Conservation (phyloP, 2,113 vertebrate species). For the Hemiscyllium ocellatum region DNA sequence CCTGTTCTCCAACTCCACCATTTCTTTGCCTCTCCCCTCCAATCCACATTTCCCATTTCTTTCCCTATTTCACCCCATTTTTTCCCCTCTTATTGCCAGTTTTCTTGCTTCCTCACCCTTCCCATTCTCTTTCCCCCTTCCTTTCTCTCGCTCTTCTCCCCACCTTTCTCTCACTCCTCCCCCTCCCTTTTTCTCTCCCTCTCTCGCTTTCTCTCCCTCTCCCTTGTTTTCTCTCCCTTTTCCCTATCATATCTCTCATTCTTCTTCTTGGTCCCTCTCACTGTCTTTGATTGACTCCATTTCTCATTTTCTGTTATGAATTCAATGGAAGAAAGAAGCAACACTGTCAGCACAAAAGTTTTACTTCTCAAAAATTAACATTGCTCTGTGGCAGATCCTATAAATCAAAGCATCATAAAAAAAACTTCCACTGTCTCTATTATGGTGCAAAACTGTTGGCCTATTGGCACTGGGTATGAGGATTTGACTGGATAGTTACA, state of each 20-base stretch:
- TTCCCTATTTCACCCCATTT: neutral
- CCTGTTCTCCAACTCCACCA: neutral
- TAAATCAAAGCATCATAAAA: neutral
- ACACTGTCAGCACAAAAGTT: neutral
- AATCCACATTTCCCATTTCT: neutral
- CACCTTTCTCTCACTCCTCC: slow-evolving; percentile 29
- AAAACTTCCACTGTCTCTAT: neutral
- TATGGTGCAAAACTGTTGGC: neutral
- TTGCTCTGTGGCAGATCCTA: neutral
- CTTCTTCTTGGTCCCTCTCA: slow-evolving; percentile 40
- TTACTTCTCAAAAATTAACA: neutral
- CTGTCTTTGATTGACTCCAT: neutral
- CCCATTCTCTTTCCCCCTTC: neutral
- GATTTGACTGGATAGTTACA: neutral
- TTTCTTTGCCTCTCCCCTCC: neutral
- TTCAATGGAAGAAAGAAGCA: neutral
- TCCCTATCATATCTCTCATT: neutral
- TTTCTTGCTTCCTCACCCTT: neutral
- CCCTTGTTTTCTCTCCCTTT: neutral
- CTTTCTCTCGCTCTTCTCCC: neutral
- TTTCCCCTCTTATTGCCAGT: too few relatives aligned
- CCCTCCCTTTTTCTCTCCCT: slow-evolving; percentile 33
- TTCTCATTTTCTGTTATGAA: neutral
- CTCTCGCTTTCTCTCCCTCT: neutral
- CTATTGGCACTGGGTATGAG: neutral